A percentile compares a stretch with the other conserved stretches of the same genome.
phyloP scores from a whole-genome alignment of 2,888 invertebrate species.

The Troides oblongomaculatus region DNA sequence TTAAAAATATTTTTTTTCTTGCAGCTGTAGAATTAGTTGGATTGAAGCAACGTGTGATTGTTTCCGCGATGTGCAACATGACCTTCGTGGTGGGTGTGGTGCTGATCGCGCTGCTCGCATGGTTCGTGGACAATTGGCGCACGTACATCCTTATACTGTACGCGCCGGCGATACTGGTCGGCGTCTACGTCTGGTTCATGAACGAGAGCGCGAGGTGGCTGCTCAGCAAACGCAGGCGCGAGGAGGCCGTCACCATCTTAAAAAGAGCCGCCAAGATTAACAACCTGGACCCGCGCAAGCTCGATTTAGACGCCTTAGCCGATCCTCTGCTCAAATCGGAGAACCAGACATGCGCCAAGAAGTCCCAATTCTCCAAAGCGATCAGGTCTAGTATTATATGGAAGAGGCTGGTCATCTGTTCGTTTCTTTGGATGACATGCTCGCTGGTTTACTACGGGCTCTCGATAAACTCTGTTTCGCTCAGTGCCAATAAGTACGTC shows the following conservation, averaged over 20 bases:
- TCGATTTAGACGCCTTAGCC: slow-evolving; percentile 69
- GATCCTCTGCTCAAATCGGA: slow-evolving; percentile 62
- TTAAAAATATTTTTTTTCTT: slow-evolving; percentile 35
- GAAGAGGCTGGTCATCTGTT: slow-evolving; percentile 82
- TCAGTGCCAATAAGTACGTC: slow-evolving; percentile 86
- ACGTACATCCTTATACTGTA: slow-evolving; percentile 84
- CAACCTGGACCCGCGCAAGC: slow-evolving; percentile 70
- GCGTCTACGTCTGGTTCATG: slow-evolving; percentile 85
- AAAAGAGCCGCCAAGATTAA: slow-evolving; percentile 84
- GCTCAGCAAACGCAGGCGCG: slow-evolving; percentile 83
- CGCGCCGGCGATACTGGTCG: slow-evolving; percentile 83
- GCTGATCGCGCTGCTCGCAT: slow-evolving; percentile 85
- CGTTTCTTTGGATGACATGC: slow-evolving; percentile 89
- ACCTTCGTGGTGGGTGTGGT: slow-evolving; percentile 89
- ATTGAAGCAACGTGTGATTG: slow-evolving; percentile 85
- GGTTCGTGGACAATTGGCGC: slow-evolving; percentile 87
- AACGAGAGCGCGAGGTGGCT: slow-evolving; percentile 91
- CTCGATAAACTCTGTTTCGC: slow-evolving; percentile 86
- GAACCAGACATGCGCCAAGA: slow-evolving; percentile 57
- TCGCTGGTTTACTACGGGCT: slow-evolving; percentile 90
- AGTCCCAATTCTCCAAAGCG: slow-evolving; percentile 71
- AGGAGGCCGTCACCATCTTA: slow-evolving; percentile 83
- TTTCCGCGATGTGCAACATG: slow-evolving; percentile 86
- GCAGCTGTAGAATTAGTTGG: slow-evolving; percentile 89
- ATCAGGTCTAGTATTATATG: slow-evolving; percentile 79